Evolutionary conservation across 2,113 vertebrate genomes (phyloP).

Genomic region (Tyto alba): DNA sequence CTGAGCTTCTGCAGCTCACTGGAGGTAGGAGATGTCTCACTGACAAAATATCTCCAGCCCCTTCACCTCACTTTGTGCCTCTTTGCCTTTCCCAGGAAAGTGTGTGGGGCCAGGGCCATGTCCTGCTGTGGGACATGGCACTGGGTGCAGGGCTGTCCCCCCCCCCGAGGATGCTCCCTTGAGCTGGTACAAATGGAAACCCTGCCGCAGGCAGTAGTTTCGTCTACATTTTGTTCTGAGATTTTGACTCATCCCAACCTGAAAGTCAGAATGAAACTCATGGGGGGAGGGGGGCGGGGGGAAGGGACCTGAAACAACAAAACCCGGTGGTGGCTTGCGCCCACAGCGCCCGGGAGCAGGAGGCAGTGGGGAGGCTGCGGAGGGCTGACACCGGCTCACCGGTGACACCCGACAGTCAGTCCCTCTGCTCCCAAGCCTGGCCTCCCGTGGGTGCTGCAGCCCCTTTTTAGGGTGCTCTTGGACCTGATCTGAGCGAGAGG

Average conservation of each 20-base stretch:
- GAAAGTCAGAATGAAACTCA: not conserved
- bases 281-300: rapidly evolving
- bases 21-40: not conserved
- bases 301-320: rapidly evolving
- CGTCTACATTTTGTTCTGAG: not conserved
- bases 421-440: not conserved
- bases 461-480: not conserved
- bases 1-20: not conserved
- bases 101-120: rapidly evolving
- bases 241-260: not conserved
- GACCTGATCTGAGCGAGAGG: rapidly evolving
- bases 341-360: rapidly evolving
- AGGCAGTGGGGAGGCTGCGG: not conserved
- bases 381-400: rapidly evolving
- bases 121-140: rapidly evolving
- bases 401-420: rapidly evolving
- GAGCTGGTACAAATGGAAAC: not conserved
- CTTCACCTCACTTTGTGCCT: not conserved
- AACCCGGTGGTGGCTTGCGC: rapidly evolving
- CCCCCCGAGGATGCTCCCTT: rapidly evolving
- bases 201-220: not conserved
- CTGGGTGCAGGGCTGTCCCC: not conserved
- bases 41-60: not conserved
- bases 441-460: not conserved
- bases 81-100: not conserved